A percentile compares a stretch with the other conserved stretches of the same genome.
Conservation (phyloP, 2,888 invertebrate genomes). For the Caprella mutica region DNA sequence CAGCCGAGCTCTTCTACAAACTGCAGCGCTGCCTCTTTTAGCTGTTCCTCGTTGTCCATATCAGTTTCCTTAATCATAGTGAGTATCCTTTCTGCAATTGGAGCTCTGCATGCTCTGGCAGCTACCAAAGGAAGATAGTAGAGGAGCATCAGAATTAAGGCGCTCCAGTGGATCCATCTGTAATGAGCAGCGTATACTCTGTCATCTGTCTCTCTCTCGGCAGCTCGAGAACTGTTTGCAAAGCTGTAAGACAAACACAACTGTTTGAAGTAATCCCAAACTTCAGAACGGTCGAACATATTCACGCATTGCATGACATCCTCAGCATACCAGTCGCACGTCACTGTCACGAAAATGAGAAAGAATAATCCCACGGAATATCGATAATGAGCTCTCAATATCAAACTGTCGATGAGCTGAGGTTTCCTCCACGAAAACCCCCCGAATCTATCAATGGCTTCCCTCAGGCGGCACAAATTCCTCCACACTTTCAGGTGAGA, state of each 20-base stretch:
- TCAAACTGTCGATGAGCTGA: neutral
- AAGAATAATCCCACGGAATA: neutral
- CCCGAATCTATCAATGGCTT: neutral
- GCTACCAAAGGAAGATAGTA: neutral
- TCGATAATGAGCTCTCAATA: neutral
- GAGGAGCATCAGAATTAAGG: neutral
- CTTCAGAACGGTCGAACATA: neutral
- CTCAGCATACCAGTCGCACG: constrained; percentile 2
- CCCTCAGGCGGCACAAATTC: constrained; percentile 3
- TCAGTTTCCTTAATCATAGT: neutral
- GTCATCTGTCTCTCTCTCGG: neutral
- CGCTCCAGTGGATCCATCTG: constrained; percentile 1
- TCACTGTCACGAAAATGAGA: neutral
- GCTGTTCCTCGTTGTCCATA: neutral
- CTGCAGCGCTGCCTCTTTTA: neutral
- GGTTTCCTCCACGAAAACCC: neutral
- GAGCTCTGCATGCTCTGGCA: neutral
- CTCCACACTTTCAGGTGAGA: too few species aligned
- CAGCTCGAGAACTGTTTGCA: neutral
- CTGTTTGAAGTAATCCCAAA: constrained; percentile 2
- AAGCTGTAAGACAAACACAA: neutral
- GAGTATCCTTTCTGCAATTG: neutral
- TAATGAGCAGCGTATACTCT: constrained; percentile 9
- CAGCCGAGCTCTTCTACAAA: constrained; percentile 4
- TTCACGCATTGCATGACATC: neutral